Conservation (phyloP, 2,888 invertebrate genomes). For the Phalera bucephala region DNA sequence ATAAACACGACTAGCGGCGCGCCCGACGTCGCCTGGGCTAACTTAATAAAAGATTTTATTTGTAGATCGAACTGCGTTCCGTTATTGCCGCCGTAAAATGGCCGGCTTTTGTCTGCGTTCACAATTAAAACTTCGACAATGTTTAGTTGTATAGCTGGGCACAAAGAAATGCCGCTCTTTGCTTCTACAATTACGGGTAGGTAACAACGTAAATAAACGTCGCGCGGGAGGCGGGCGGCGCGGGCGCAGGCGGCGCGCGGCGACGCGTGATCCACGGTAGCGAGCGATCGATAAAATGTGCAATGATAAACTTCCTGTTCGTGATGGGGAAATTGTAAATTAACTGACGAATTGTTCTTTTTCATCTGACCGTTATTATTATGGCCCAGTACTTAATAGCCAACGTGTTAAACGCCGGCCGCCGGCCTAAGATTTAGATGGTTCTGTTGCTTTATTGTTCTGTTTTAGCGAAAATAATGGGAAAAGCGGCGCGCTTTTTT, state of each 20-base stretch:
- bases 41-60: slow-evolving; percentile 76
- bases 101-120: slow-evolving; percentile 71
- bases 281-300: slow-evolving; percentile 76
- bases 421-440: slow-evolving; percentile 27
- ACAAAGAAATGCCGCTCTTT: slow-evolving; percentile 78
- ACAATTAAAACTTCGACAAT: slow-evolving; percentile 78
- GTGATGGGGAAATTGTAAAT: slow-evolving; percentile 74
- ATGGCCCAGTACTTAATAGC: slow-evolving; percentile 44
- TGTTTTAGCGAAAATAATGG: background rate
- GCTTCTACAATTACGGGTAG: slow-evolving; percentile 59
- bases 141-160: slow-evolving; percentile 63
- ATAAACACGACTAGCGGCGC: slow-evolving; percentile 62
- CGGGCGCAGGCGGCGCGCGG: slow-evolving; percentile 35
- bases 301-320: slow-evolving; percentile 77
- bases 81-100: slow-evolving; percentile 62
- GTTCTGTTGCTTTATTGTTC: slow-evolving; percentile 1
- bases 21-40: slow-evolving; percentile 57
- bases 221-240: slow-evolving; percentile 15
- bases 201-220: slow-evolving; percentile 65
- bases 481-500: no score
- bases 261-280: slow-evolving; percentile 58
- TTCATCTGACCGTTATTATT: slow-evolving; percentile 72
- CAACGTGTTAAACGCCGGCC: slow-evolving; percentile 33
- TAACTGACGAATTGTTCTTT: slow-evolving; percentile 72
- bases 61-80: slow-evolving; percentile 62